Conservation (phyloP, 1,140 invertebrate genomes). For the Chionoecetes opilio region DNA sequence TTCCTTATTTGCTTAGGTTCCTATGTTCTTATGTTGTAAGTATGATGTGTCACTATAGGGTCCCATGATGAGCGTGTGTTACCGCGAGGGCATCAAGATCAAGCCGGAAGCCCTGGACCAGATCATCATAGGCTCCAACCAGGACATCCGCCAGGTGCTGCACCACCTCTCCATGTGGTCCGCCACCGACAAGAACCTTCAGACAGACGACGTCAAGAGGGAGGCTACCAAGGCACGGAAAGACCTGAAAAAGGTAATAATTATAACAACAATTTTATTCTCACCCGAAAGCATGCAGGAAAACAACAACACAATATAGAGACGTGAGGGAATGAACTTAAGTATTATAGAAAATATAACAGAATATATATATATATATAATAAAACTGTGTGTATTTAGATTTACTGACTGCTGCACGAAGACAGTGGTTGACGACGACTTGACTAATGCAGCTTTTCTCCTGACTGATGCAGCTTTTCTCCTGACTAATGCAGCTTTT, state of each 20-base stretch:
- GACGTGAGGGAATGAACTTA: too few species aligned
- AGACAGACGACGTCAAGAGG: constrained; percentile 85
- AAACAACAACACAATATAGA: too few species aligned
- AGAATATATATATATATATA: too few species aligned
- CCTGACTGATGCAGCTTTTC: constrained; percentile 83
- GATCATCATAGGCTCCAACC: constrained; percentile 94
- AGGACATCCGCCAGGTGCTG: constrained; percentile 96
- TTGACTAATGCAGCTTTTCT: too few species aligned
- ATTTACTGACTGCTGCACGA: too few species aligned
- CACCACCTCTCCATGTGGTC: constrained; percentile 93
- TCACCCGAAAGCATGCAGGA: too few species aligned
- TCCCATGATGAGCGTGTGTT: constrained; percentile 95
- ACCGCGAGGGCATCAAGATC: constrained; percentile 95
- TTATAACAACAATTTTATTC: too few species aligned
- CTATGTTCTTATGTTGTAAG: too few species aligned
- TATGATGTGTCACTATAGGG: constrained; percentile 85
- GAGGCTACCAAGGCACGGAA: constrained; percentile 87
- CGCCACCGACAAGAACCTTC: constrained; percentile 84
- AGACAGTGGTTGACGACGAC: too few species aligned
- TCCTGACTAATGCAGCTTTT: constrained; percentile 24
- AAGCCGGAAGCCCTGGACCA: constrained; percentile 90
- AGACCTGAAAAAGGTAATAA: constrained; percentile 92
- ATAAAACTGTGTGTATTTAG: too few species aligned
- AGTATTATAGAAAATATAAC: too few species aligned
- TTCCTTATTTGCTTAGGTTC: too few species aligned